Base-by-base conservation (phyloP, 2,113 vertebrate genomes). In the Gymnogyps californianus region DNA sequence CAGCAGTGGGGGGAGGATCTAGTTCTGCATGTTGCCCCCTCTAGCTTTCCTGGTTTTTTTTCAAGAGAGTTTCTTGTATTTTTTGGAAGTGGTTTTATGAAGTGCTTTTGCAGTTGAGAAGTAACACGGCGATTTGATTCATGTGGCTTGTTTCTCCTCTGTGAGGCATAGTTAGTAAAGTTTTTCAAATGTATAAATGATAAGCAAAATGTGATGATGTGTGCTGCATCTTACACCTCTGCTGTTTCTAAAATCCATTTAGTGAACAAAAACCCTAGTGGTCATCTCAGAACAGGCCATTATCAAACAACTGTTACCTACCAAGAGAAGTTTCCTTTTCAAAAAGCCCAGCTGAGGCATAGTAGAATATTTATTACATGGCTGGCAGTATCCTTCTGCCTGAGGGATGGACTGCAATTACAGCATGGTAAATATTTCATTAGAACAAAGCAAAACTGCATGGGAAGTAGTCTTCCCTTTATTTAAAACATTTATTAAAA, bases 401-500 rank as follows among this genome's bases (percentile, higher is more conserved):
- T 97, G 96, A 98, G 96, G 92, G 74, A 97, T 96, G 97, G 97
- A 88, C 95, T 47, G 70, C 96, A 98, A 97, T 98, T 97, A 97
- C 86, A 70, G 55, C 59, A 76, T 61, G 83, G 83, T 97, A 93
- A 98, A 97, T 97, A 97, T 97, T 97, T 98, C 95, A 97, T 96
- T 95, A 97, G 96, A 94, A 70, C 86, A 82, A 97, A 96, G 82
- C 84, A 91, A 91, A 96, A 94, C 83, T 96, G 92, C 96, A 95
- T 92, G 87, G 82, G 96, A 98, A 96, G 96, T 95, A 38, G 38
- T 94, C 93, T 95, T 91, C 78, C 78, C 82, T 96, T 91, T 96
- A 97, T 97, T 97, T 97, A 97, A 97, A 97, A 97, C 92, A 91
- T 97, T 97, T 97, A 96, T 98, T 97, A 98, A 96, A 97, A 97